Percentiles rank a stretch among this genome's conserved stretches.
Conservation (phyloP, 2,113 vertebrate species). For the Gasterosteus nipponicus region DNA sequence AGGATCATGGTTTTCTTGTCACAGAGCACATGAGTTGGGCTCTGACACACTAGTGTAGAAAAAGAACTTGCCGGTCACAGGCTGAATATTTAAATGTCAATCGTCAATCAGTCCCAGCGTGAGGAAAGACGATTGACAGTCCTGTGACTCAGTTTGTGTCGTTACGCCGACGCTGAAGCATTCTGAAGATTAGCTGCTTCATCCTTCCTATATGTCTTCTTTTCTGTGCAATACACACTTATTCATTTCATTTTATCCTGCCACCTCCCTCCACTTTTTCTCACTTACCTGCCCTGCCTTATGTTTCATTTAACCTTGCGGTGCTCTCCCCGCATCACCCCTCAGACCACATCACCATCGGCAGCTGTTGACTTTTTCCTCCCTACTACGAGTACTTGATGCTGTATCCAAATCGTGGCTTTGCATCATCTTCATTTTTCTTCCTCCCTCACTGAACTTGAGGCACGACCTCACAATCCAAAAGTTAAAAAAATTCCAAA, state of each 20-base stretch:
- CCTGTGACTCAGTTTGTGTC: constrained; percentile 59
- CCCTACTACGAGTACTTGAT: not conserved
- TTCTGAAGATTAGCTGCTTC: constrained; percentile 36
- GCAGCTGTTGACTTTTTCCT: constrained; percentile 1
- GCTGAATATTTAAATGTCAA: constrained; percentile 58
- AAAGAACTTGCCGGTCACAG: constrained; percentile 23
- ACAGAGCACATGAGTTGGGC: not conserved
- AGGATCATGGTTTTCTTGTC: constrained; percentile 29
- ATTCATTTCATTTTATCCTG: constrained; percentile 42
- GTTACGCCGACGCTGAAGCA: constrained; percentile 32
- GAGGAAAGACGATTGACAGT: constrained; percentile 60
- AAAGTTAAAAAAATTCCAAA: no score
- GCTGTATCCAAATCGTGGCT: constrained; percentile 1
- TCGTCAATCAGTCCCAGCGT: constrained; percentile 37
- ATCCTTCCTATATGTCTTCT: constrained; percentile 20
- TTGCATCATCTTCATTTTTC: constrained; percentile 31
- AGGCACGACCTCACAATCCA: constrained; percentile 18
- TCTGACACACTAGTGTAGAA: constrained; percentile 33
- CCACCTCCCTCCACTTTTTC: constrained; percentile 15
- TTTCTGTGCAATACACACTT: constrained; percentile 16
- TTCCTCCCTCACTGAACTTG: constrained; percentile 1
- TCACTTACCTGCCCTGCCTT: constrained; percentile 26
- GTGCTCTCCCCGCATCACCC: constrained; percentile 30
- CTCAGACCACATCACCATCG: constrained; percentile 44
- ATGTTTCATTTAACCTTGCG: constrained; percentile 22